Conservation (phyloP, 2,113 vertebrate genomes). For the Chrysochloris asiatica region DNA sequence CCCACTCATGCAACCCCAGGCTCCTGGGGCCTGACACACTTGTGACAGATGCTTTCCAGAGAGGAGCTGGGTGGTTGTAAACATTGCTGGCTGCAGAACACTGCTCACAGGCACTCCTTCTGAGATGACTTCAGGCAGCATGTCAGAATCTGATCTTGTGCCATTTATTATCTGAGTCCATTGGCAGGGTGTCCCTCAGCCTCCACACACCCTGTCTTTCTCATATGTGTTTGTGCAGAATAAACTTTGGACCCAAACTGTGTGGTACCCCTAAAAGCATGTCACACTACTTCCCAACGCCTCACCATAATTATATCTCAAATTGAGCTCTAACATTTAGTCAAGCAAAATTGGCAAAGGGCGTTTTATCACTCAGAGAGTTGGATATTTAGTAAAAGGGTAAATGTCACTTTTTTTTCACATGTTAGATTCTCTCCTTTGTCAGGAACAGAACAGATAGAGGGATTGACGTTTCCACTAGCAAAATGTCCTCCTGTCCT, state of each 20-base stretch:
- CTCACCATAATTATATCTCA: not conserved
- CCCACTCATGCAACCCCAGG: not conserved
- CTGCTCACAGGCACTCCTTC: not conserved
- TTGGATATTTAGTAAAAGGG: not conserved
- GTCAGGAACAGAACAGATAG: not conserved
- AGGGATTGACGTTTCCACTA: not conserved
- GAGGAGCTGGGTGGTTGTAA: not conserved
- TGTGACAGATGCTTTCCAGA: slow-evolving; percentile 32
- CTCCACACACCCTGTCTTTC: not conserved
- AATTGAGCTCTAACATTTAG: not conserved
- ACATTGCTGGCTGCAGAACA: not conserved
- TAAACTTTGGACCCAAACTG: not conserved
- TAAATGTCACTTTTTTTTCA: not conserved
- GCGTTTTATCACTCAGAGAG: not conserved
- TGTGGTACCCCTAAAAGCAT: not conserved
- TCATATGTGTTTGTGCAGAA: not conserved
- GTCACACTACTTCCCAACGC: not conserved
- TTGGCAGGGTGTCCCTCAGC: not conserved
- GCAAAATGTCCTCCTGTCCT: not conserved
- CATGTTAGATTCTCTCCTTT: not conserved
- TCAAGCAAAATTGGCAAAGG: slow-evolving; percentile 24
- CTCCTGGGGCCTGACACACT: not conserved
- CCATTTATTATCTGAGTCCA: not conserved
- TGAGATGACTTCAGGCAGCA: not conserved
- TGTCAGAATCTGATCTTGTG: not conserved